These are phyloP conservation scores for Physocephala rufipes DNA, from an alignment of 2,888 invertebrate genomes.

Conservation along the genomic window DNA sequence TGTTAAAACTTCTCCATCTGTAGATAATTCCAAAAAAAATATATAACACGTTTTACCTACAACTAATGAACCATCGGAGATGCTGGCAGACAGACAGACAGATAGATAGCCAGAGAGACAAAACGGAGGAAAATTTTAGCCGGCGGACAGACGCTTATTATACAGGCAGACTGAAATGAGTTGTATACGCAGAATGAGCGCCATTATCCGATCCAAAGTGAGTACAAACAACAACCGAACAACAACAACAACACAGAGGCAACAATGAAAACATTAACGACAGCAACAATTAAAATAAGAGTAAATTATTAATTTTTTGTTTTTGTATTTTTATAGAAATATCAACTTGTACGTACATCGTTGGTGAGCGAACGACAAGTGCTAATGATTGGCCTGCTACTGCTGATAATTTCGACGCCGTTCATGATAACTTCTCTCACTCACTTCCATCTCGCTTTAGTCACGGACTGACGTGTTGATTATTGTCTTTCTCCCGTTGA, in stretches of 20 bases:
- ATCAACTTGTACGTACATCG: not conserved
- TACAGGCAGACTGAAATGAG: too few relatives aligned
- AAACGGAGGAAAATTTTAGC: too few relatives aligned
- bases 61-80: not conserved
- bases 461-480: constrained; percentile 29
- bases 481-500: constrained; percentile 49
- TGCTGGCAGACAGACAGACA: not conserved
- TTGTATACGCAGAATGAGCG: too few relatives aligned
- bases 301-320: too few relatives aligned
- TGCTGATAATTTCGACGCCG: not conserved
- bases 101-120: not conserved
- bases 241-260: too few relatives aligned
- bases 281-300: constrained; percentile 7
- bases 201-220: too few relatives aligned
- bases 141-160: too few relatives aligned
- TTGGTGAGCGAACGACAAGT: not conserved
- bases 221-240: too few relatives aligned
- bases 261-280: not conserved
- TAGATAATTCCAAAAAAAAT: not conserved
- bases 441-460: constrained; percentile 19
- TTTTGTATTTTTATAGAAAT: too few relatives aligned
- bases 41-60: too few relatives aligned
- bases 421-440: constrained; percentile 16
- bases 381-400: not conserved
- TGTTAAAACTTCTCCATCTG: constrained; percentile 2